Percentiles rank a stretch among this genome's conserved stretches.
Conservation (phyloP, 2,113 vertebrate species). For the Cacatua alba region DNA sequence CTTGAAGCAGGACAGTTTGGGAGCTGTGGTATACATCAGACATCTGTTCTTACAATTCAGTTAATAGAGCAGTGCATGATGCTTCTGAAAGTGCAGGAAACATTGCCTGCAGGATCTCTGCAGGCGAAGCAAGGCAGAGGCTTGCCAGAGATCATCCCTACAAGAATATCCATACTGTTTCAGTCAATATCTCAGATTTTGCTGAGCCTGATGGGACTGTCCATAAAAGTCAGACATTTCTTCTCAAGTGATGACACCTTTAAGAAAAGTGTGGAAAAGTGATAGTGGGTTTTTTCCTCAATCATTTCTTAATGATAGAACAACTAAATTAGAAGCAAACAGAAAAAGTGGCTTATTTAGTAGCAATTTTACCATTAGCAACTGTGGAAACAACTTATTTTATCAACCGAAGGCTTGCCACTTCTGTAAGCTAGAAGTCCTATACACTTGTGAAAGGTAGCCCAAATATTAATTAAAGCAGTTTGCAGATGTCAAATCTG, state of each 20-base stretch:
- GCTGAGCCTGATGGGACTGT: neutral
- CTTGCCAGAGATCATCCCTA: neutral
- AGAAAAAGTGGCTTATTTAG: neutral
- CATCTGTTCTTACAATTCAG: neutral
- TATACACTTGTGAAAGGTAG: neutral
- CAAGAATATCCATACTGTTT: neutral
- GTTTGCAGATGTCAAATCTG: neutral
- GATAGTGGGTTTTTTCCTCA: neutral
- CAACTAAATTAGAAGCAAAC: neutral
- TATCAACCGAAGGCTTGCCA: neutral
- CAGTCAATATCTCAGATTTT: neutral
- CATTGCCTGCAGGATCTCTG: neutral
- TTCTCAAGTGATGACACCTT: neutral
- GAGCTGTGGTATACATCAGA: neutral
- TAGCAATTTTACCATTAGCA: neutral
- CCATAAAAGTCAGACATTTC: neutral
- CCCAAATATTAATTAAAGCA: conserved; percentile 28
- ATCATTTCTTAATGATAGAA: neutral
- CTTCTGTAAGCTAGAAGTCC: neutral
- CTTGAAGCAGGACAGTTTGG: neutral
- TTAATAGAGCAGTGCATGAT: neutral
- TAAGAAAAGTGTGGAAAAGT: neutral
- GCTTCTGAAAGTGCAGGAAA: neutral
- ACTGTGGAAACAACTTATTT: neutral
- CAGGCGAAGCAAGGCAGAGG: neutral